Percentiles rank a stretch among this genome's conserved stretches.
Conservation (phyloP, 2,113 vertebrate species). For the Pachycephala philippinensis region DNA sequence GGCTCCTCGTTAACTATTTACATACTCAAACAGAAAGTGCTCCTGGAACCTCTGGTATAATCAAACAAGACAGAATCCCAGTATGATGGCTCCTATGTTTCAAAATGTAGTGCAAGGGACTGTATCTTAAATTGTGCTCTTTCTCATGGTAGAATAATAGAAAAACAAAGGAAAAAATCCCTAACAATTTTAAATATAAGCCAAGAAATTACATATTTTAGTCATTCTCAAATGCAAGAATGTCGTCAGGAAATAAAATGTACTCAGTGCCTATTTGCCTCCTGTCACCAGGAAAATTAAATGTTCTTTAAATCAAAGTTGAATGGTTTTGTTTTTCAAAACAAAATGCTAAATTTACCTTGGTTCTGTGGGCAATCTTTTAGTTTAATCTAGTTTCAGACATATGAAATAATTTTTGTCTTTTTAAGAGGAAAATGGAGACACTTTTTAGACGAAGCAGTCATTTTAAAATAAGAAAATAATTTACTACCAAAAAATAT, state of each 20-base stretch:
- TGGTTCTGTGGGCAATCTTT: background rate
- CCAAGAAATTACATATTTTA: background rate
- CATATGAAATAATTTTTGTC: background rate
- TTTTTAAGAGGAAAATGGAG: background rate
- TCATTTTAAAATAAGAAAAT: background rate
- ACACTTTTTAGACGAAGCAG: background rate
- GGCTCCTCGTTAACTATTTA: slow-evolving; percentile 25
- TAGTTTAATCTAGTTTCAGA: background rate
- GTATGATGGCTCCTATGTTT: background rate
- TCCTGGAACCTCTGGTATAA: background rate
- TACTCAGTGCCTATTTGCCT: background rate
- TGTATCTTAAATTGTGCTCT: background rate
- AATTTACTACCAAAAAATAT: background rate
- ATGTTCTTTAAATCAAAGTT: background rate
- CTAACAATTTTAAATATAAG: background rate
- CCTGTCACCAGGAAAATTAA: background rate
- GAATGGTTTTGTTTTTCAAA: background rate
- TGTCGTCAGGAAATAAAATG: background rate
- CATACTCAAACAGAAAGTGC: background rate
- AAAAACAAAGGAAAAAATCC: background rate
- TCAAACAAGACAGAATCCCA: background rate
- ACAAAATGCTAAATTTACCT: background rate
- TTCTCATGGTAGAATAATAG: background rate
- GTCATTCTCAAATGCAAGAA: background rate
- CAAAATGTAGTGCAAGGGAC: background rate